phyloP scores from a whole-genome alignment of 2,888 invertebrate genomes.

The Drosophila mimetica region DNA sequence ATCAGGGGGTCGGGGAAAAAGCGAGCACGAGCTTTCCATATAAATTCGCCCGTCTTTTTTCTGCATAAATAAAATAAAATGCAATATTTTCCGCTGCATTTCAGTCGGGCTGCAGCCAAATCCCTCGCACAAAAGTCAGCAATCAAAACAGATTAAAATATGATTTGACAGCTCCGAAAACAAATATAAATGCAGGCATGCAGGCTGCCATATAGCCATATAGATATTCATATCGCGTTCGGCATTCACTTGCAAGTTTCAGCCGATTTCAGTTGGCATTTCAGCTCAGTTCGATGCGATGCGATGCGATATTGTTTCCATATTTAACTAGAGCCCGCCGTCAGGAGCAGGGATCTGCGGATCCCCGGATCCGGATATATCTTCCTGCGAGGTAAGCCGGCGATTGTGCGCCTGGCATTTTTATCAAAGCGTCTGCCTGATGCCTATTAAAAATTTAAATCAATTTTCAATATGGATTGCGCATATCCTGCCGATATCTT shows the following conservation, averaged over 20 bases:
- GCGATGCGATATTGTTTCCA: slow-evolving; percentile 63
- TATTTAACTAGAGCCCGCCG: slow-evolving; percentile 69
- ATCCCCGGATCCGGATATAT: slow-evolving; percentile 39
- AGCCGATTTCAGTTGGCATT: slow-evolving; percentile 65
- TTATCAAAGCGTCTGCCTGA: slow-evolving; percentile 65
- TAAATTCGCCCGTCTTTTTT: slow-evolving; percentile 43
- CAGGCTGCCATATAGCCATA: slow-evolving; percentile 11
- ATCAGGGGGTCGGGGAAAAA: neutral
- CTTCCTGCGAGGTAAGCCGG: slow-evolving; percentile 60
- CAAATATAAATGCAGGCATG: slow-evolving; percentile 37
- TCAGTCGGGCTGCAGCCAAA: slow-evolving; percentile 61
- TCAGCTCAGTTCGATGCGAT: slow-evolving; percentile 15
- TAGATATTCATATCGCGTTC: slow-evolving; percentile 27
- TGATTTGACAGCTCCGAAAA: slow-evolving; percentile 81
- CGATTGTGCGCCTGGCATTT: slow-evolving; percentile 76
- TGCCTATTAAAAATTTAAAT: slow-evolving; percentile 79
- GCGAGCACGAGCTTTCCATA: slow-evolving; percentile 18
- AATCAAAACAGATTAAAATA: slow-evolving; percentile 84
- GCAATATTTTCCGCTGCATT: slow-evolving; percentile 64
- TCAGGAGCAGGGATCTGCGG: slow-evolving; percentile 51
- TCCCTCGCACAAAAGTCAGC: slow-evolving; percentile 82
- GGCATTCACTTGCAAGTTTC: slow-evolving; percentile 59
- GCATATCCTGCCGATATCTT: slow-evolving; percentile 48
- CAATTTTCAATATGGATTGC: slow-evolving; percentile 78
- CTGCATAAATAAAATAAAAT: slow-evolving; percentile 81